Conservation (phyloP, 2,797 vertebrate species). For the Pangasius macronema region DNA sequence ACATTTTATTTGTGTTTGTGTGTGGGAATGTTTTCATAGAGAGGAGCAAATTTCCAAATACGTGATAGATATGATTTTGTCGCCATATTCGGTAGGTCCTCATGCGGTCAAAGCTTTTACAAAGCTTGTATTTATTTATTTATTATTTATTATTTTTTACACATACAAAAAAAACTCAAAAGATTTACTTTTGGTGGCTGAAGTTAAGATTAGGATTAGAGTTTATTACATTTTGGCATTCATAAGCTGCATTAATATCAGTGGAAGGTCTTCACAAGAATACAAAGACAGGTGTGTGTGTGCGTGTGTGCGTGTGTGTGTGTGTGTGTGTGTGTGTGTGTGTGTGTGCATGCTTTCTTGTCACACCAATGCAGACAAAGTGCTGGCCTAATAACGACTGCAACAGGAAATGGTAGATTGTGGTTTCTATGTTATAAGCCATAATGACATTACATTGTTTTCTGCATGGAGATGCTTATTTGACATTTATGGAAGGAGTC, state of each 20-base stretch:
- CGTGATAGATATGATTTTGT: neutral
- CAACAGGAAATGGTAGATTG: slow-evolving; percentile 50
- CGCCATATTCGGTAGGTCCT: neutral
- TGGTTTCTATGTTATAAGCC: slow-evolving; percentile 56
- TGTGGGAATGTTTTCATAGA: neutral
- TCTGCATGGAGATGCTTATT: neutral
- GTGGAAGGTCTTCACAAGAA: neutral
- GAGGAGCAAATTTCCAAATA: neutral
- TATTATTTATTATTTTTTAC: neutral
- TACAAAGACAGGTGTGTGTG: neutral
- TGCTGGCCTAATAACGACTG: slow-evolving; percentile 25
- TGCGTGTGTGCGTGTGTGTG: slow-evolving; percentile 19
- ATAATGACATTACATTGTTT: neutral
- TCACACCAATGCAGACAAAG: slow-evolving; percentile 16
- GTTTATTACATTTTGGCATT: neutral
- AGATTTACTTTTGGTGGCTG: neutral
- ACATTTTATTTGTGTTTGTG: slow-evolving; percentile 36
- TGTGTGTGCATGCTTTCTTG: slow-evolving; percentile 37
- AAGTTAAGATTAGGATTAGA: neutral
- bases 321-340: slow-evolving; percentile 44
- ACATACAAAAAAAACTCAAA: too few relatives aligned
- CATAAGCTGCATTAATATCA: neutral
- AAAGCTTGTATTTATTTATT: neutral
- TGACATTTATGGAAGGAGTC: neutral
- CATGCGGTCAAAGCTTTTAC: neutral